phyloP scores from a whole-genome alignment of 2,888 invertebrate genomes.

The Apamea anceps region DNA sequence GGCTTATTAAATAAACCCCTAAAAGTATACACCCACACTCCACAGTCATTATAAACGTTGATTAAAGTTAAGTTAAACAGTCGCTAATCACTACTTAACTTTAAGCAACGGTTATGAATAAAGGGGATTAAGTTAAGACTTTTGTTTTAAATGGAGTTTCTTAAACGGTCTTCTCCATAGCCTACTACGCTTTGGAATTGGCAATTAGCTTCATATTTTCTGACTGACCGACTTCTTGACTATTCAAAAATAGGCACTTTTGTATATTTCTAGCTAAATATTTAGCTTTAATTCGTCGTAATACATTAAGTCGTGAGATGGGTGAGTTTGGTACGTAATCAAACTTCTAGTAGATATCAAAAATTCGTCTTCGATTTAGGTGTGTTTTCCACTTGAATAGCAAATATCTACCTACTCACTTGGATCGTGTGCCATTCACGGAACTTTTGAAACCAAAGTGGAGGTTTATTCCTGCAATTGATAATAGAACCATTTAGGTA shows the following conservation, averaged over 20 bases:
- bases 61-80: no score
- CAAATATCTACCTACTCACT: neutral
- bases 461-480: neutral
- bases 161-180: no score
- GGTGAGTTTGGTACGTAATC: neutral
- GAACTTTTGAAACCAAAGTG: neutral
- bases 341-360: neutral
- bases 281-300: neutral
- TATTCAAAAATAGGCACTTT: no score
- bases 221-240: no score
- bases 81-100: no score
- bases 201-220: no score
- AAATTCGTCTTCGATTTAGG: neutral
- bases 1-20: no score
- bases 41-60: no score
- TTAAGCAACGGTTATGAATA: neutral
- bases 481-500: neutral
- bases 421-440: no score
- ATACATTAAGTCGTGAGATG: neutral
- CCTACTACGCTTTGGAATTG: no score
- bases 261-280: neutral
- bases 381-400: neutral
- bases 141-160: neutral
- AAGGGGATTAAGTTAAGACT: neutral
- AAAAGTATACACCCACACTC: no score